Evolutionary conservation across 1,140 invertebrate genomes (phyloP).

Genomic region (Phthorimaea operculella): DNA sequence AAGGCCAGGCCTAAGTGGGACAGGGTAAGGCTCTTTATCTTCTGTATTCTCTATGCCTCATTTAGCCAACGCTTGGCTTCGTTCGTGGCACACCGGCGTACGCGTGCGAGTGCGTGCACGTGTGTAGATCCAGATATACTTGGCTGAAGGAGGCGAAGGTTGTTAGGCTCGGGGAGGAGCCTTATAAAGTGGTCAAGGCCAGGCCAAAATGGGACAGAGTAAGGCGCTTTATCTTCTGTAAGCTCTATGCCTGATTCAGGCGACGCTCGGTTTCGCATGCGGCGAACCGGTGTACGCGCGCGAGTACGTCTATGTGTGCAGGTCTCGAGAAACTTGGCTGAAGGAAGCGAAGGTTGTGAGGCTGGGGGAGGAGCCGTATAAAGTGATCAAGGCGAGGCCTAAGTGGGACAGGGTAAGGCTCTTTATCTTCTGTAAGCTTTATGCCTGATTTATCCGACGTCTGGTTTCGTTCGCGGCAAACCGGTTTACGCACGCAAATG

Average conservation of each 20-base stretch:
- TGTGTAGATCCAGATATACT: conserved; percentile 85
- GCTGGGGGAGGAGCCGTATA: conserved; percentile 89
- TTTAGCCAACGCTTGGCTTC: conserved; percentile 79
- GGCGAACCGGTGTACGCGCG: conserved; percentile 91
- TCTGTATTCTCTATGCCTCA: not conserved
- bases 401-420: conserved; percentile 84
- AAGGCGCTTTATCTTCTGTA: conserved; percentile 2
- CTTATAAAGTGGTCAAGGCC: conserved; percentile 96
- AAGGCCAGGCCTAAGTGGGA: conserved; percentile 92
- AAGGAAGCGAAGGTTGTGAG: conserved; percentile 89
- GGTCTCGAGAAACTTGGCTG: conserved; percentile 90
- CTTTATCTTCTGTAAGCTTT: not conserved
- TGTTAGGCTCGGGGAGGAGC: conserved; percentile 84
- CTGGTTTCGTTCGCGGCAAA: conserved; percentile 88
- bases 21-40: conserved; percentile 67
- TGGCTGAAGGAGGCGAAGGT: conserved; percentile 91
- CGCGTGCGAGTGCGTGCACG: conserved; percentile 87
- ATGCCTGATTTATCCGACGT: conserved; percentile 53
- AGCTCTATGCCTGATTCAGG: too few relatives aligned
- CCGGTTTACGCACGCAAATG: conserved; percentile 91
- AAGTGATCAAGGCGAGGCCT: conserved; percentile 92
- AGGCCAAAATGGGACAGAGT: conserved; percentile 91
- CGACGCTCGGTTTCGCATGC: conserved; percentile 85
- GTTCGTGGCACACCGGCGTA: conserved; percentile 90
- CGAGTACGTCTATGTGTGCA: conserved; percentile 86